A percentile compares a stretch with the other conserved stretches of the same genome.
phyloP scores from a whole-genome alignment of 1,140 invertebrate genomes.

The Eueides isabella region DNA sequence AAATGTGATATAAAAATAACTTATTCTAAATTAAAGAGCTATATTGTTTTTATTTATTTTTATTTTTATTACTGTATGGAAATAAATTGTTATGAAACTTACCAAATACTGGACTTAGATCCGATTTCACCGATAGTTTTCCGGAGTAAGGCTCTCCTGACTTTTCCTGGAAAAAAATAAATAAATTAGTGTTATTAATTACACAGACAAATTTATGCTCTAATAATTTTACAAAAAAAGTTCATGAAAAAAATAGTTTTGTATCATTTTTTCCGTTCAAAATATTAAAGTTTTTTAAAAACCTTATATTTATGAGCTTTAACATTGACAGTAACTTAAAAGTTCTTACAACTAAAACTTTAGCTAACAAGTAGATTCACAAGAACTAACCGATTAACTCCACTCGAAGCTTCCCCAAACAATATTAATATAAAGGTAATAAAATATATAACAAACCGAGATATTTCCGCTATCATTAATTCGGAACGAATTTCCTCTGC shows the following conservation, averaged over 20 bases:
- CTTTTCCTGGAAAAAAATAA: constrained; percentile 88
- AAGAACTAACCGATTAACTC: constrained; percentile 38
- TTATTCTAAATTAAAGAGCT: no score
- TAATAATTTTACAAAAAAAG: background rate
- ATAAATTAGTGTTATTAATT: constrained; percentile 11
- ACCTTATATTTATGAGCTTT: background rate
- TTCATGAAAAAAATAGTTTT: no score
- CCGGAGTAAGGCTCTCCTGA: constrained; percentile 88
- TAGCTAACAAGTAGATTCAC: background rate
- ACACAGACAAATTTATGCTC: background rate
- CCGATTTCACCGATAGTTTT: constrained; percentile 89
- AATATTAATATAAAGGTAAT: constrained; percentile 43
- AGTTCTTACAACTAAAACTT: background rate
- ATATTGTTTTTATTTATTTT: background rate
- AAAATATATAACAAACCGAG: constrained; percentile 59
- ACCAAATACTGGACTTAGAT: constrained; percentile 93
- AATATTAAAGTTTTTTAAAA: background rate
- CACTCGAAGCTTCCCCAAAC: constrained; percentile 45
- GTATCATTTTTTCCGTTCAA: no score
- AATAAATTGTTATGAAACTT: constrained; percentile 76
- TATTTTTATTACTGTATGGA: background rate
- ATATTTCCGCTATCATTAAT: constrained; percentile 72
- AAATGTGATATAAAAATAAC: no score
- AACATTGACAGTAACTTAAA: background rate
- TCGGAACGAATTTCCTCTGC: constrained; percentile 60